A percentile compares a stretch with the other conserved stretches of the same genome.
Conservation (phyloP, 2,113 vertebrate species). For the Dromas ardeola region DNA sequence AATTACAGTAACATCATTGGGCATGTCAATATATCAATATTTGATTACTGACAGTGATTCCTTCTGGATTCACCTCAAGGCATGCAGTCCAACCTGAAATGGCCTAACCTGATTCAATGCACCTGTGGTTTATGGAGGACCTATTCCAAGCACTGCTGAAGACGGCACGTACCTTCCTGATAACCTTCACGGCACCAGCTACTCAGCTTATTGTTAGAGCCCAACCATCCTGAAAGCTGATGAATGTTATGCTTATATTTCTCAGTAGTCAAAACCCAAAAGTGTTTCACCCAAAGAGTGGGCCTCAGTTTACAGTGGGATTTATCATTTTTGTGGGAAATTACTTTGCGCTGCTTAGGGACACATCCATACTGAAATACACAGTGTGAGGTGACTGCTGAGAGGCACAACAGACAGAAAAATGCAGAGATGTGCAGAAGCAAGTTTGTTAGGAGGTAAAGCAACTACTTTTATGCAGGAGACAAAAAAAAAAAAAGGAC, state of each 20-base stretch:
- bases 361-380: neutral
- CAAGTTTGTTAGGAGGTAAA: neutral
- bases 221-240: neutral
- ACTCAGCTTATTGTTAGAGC: neutral
- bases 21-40: constrained; percentile 58
- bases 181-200: neutral
- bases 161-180: neutral
- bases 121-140: constrained; percentile 14
- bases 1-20: constrained; percentile 16
- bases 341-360: neutral
- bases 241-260: neutral
- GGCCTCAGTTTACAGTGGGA: neutral
- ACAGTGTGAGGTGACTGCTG: neutral
- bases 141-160: neutral
- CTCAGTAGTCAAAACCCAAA: neutral
- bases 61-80: constrained; percentile 46
- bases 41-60: constrained; percentile 22
- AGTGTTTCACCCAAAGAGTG: neutral
- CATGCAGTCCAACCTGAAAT: constrained; percentile 23
- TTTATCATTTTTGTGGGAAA: neutral
- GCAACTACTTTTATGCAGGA: neutral
- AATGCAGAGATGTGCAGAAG: neutral
- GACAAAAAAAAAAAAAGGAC: neutral
- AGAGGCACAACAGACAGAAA: neutral
- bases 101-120: neutral